phyloP scores from a whole-genome alignment of 2,797 vertebrate genomes.

The Urophycis tenuis region DNA sequence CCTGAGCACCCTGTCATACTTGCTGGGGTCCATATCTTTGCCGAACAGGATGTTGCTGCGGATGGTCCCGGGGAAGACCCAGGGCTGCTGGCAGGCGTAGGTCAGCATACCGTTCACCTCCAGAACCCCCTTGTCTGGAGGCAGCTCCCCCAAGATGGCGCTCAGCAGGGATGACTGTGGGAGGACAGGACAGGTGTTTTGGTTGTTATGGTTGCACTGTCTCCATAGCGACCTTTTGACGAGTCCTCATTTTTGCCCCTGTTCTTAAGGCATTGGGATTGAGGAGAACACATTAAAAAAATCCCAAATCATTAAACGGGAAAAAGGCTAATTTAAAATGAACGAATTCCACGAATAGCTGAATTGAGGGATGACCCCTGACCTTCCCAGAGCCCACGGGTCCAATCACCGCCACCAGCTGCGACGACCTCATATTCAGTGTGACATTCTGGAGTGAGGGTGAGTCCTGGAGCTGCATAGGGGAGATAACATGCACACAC shows the following conservation, averaged over 20 bases:
- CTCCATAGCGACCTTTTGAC: not conserved
- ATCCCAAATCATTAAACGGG: not conserved
- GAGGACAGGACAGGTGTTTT: not conserved
- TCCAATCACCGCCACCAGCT: constrained; percentile 86
- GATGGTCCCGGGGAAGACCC: constrained; percentile 91
- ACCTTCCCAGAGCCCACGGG: constrained; percentile 89
- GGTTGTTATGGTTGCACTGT: not conserved
- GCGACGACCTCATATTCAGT: constrained; percentile 75
- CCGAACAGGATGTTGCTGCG: constrained; percentile 95
- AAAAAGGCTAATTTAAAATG: not conserved
- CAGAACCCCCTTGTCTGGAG: constrained; percentile 74
- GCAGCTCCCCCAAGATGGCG: constrained; percentile 83
- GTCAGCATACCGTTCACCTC: constrained; percentile 79
- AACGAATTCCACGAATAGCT: constrained; percentile 2
- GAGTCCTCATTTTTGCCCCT: too few species aligned
- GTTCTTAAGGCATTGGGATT: not conserved
- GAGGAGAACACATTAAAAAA: not conserved
- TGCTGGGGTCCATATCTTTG: constrained; percentile 79
- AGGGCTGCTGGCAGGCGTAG: constrained; percentile 90
- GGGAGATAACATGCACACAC: not conserved
- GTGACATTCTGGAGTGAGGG: constrained; percentile 81
- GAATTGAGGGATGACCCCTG: constrained; percentile 15
- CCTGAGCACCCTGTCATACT: constrained; percentile 82
- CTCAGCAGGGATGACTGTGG: constrained; percentile 86
- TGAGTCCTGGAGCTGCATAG: constrained; percentile 66